phyloP scores from a whole-genome alignment of 1,140 invertebrate genomes.

The Ceratina japonica region DNA sequence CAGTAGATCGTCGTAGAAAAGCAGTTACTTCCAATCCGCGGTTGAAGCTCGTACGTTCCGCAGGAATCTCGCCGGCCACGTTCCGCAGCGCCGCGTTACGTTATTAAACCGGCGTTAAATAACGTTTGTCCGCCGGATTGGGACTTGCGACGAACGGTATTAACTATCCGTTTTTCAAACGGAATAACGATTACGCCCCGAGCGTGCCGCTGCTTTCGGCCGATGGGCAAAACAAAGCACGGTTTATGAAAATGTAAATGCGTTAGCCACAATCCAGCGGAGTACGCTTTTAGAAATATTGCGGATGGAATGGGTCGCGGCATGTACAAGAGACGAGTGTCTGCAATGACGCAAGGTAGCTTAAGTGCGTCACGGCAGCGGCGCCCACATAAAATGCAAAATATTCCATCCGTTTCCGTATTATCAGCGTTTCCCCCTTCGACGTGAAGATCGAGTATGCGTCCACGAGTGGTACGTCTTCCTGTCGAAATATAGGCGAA shows the following conservation, averaged over 20 bases:
- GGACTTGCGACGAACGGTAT: not conserved
- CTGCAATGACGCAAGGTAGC: conserved; percentile 32
- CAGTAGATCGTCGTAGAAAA: conserved; percentile 34
- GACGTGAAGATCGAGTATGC: conserved; percentile 50
- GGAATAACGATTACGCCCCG: not conserved
- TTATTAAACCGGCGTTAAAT: conserved; percentile 60
- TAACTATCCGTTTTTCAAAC: not conserved
- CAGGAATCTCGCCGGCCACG: conserved; percentile 37
- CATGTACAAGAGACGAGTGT: not conserved
- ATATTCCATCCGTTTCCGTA: conserved; percentile 60
- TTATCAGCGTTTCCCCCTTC: conserved; percentile 51
- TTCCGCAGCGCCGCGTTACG: conserved; percentile 34
- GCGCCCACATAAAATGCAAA: conserved; percentile 56
- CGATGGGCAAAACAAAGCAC: conserved; percentile 21
- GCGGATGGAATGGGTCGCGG: conserved; percentile 28
- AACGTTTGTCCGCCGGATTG: conserved; percentile 24
- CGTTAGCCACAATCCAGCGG: conserved; percentile 41
- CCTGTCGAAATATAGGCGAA: conserved; percentile 24
- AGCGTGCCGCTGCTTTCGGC: too few relatives aligned
- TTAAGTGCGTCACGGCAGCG: conserved; percentile 44
- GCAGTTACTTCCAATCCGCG: conserved; percentile 67
- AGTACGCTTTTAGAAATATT: conserved; percentile 51
- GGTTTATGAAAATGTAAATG: conserved; percentile 49
- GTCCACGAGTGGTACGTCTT: conserved; percentile 29
- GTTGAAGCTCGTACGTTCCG: conserved; percentile 62